Evolutionary conservation across 2,797 vertebrate species (phyloP).

Genomic region (Falco novaeseelandiae): DNA sequence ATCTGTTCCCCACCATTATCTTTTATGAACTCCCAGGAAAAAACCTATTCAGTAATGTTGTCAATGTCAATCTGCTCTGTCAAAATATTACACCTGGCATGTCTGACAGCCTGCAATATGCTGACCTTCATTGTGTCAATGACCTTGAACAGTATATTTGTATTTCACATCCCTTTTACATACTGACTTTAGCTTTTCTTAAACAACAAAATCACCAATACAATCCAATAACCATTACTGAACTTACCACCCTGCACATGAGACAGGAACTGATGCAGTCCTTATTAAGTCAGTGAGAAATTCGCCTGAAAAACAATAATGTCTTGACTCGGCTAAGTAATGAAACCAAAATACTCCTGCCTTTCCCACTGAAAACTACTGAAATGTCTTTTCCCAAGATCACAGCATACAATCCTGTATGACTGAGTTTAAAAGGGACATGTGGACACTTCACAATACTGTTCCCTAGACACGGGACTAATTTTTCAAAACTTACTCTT

Average conservation of each 20-base stretch:
- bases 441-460: not conserved
- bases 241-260: not conserved
- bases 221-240: not conserved
- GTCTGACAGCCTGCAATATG: not conserved
- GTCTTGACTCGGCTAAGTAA: not conserved
- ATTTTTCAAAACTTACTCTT: not conserved
- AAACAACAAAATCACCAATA: not conserved
- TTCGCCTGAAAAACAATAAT: not conserved
- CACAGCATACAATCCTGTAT: not conserved
- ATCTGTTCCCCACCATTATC: conserved; percentile 32
- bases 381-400: not conserved
- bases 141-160: not conserved
- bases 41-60: conserved; percentile 19
- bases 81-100: not conserved
- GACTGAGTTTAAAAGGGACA: not conserved
- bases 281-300: not conserved
- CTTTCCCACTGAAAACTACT: not conserved
- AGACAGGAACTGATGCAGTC: not conserved
- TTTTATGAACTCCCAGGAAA: conserved; percentile 31
- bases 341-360: not conserved
- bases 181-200: not conserved
- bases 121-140: not conserved
- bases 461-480: not conserved
- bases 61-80: not conserved
- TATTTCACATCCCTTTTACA: not conserved